These are phyloP conservation scores for Dasyurus viverrinus DNA, from an alignment of 2,113 vertebrate genomes.

Conservation along the genomic window DNA sequence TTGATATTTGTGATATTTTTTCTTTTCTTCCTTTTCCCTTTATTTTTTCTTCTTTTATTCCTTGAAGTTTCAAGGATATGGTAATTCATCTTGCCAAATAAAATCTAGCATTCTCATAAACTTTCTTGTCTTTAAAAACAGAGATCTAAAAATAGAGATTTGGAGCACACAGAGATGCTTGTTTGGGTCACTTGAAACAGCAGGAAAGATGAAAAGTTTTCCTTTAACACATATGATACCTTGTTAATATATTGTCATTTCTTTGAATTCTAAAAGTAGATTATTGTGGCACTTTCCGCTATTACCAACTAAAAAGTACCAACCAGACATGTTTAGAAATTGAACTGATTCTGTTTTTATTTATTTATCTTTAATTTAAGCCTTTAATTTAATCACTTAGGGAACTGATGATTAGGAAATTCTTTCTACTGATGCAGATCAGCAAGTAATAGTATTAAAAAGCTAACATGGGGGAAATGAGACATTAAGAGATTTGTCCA, in stretches of 20 bases:
- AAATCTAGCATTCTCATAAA: conserved; percentile 59
- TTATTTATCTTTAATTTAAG: not conserved
- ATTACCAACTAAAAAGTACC: not conserved
- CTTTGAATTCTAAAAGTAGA: conserved; percentile 22
- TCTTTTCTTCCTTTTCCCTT: conserved; percentile 29
- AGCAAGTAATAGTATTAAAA: not conserved
- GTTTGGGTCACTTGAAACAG: conserved; percentile 48
- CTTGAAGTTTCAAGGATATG: conserved; percentile 77
- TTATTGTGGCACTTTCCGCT: conserved; percentile 1
- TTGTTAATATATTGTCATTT: conserved; percentile 22
- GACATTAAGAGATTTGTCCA: not conserved
- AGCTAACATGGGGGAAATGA: not conserved
- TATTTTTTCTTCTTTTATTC: conserved; percentile 33
- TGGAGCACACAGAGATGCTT: conserved; percentile 49
- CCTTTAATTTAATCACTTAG: not conserved
- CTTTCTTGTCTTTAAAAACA: conserved; percentile 63
- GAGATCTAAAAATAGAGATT: conserved; percentile 42
- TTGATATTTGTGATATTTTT: conserved; percentile 36
- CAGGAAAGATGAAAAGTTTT: conserved; percentile 24
- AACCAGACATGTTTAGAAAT: not conserved
- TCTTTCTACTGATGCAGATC: not conserved
- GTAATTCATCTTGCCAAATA: conserved; percentile 77
- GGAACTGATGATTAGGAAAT: not conserved
- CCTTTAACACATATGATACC: conserved; percentile 44
- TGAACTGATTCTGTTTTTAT: not conserved